Evolutionary conservation across 2,113 vertebrate species (phyloP).

Genomic region (Pterocles orientalis): DNA sequence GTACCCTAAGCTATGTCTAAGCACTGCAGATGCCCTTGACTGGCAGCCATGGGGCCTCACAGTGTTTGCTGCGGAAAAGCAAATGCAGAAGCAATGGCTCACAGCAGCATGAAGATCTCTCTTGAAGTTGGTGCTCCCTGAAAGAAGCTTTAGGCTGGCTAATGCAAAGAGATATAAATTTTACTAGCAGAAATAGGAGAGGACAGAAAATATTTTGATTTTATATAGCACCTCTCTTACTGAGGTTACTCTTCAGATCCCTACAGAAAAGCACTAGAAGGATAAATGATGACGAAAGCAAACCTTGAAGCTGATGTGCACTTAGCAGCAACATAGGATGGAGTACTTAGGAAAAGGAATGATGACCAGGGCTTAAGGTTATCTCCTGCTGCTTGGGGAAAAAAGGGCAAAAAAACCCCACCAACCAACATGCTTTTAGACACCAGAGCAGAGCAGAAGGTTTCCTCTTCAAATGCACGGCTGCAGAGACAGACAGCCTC

Average conservation of each 20-base stretch:
- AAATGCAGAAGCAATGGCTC: neutral
- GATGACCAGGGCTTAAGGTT: slow-evolving; percentile 21
- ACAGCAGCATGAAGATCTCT: neutral
- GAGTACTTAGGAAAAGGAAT: neutral
- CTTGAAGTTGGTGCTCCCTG: neutral
- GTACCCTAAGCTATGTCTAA: neutral
- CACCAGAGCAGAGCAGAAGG: neutral
- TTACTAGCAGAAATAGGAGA: neutral
- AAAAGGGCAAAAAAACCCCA: neutral
- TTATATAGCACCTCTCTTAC: neutral
- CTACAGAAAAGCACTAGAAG: neutral
- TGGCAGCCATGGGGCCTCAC: neutral
- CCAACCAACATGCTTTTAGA: neutral
- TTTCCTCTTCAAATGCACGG: neutral
- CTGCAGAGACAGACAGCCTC: neutral
- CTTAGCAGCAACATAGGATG: neutral
- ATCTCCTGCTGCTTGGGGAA: neutral
- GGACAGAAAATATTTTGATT: neutral
- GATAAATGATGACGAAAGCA: neutral
- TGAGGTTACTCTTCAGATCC: neutral
- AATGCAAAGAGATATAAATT: neutral
- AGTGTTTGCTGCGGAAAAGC: neutral
- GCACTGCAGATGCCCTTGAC: neutral
- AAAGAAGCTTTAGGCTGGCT: neutral
- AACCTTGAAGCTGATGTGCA: neutral